Evolutionary conservation across 2,888 invertebrate genomes (phyloP).

Genomic region (Noctua fimbriata): DNA sequence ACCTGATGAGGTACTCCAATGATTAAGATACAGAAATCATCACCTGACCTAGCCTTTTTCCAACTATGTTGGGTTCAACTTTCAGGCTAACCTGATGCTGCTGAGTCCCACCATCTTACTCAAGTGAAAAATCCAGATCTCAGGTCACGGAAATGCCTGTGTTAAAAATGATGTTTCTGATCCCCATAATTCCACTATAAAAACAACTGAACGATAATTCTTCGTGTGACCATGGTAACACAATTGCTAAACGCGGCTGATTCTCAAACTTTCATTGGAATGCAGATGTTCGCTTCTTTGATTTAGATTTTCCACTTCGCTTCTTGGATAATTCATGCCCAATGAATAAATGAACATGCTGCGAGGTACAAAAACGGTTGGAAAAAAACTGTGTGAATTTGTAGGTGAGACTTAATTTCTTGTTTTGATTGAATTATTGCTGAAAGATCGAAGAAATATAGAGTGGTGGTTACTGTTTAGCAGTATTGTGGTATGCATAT

Average conservation of each 20-base stretch:
- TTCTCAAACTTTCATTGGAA: conserved; percentile 67
- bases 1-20: not conserved
- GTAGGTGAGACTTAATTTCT: conserved; percentile 38
- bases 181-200: not conserved
- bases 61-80: not conserved
- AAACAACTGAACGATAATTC: conserved; percentile 29
- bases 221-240: conserved; percentile 55
- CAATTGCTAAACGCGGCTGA: conserved; percentile 43
- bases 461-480: not conserved
- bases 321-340: conserved; percentile 65
- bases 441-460: conserved; percentile 29
- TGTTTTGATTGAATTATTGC: conserved; percentile 39
- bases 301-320: conserved; percentile 63
- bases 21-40: not conserved
- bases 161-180: not conserved
- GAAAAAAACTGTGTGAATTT: conserved; percentile 55
- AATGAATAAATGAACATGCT: conserved; percentile 62
- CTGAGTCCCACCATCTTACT: not conserved
- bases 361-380: conserved; percentile 48
- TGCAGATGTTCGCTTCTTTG: conserved; percentile 67
- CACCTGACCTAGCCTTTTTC: not conserved
- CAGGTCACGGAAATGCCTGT: not conserved
- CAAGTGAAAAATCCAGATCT: not conserved
- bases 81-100: not conserved
- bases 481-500: conserved; percentile 9